A percentile compares a stretch with the other conserved stretches of the same genome.
phyloP scores from a whole-genome alignment of 2,113 vertebrate species.

The Eolophus roseicapilla region DNA sequence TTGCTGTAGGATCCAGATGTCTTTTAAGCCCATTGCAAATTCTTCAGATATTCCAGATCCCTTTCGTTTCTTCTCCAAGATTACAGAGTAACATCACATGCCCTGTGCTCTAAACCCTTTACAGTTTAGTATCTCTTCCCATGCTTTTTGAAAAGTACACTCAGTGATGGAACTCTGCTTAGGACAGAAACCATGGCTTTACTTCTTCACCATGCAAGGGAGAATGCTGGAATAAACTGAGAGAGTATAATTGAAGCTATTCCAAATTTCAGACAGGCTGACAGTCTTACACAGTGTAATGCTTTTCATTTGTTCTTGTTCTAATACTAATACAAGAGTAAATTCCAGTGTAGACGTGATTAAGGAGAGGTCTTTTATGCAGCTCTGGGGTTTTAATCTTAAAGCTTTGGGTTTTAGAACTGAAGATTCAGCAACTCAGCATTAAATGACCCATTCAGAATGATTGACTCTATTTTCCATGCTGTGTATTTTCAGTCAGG shows the following conservation, averaged over 20 bases:
- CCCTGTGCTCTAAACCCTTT: not conserved
- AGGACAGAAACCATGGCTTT: not conserved
- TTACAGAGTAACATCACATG: not conserved
- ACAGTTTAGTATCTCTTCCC: not conserved
- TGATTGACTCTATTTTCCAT: not conserved
- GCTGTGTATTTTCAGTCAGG: not conserved
- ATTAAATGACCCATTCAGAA: not conserved
- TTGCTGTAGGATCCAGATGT: not conserved
- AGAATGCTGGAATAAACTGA: not conserved
- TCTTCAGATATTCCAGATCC: not conserved
- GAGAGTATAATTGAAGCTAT: not conserved
- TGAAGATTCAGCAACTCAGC: not conserved
- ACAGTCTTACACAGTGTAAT: not conserved
- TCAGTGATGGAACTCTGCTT: not conserved
- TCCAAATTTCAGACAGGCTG: not conserved
- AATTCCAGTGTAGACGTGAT: not conserved
- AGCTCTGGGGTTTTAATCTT: not conserved
- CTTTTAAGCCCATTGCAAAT: not conserved
- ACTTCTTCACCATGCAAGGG: not conserved
- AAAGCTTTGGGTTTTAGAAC: not conserved
- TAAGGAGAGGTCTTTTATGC: not conserved
- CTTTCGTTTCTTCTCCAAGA: not conserved
- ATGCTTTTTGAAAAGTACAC: not conserved
- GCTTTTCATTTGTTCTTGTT: not conserved
- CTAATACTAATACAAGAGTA: constrained; percentile 6